Evolutionary conservation across 2,888 invertebrate genomes (phyloP).

Genomic region (Agrochola lota): DNA sequence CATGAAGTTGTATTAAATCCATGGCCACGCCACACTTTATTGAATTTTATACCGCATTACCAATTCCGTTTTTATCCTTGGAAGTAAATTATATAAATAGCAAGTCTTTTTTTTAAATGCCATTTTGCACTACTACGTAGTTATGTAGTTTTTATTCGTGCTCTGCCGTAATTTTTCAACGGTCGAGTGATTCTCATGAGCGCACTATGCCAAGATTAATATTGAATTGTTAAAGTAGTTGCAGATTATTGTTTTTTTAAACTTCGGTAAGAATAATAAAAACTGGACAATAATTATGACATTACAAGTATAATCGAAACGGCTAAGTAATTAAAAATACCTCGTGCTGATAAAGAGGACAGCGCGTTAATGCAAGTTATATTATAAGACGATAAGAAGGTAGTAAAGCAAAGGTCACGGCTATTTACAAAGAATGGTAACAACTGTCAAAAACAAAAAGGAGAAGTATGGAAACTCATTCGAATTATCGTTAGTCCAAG

Average conservation of each 20-base stretch:
- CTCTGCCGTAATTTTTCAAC: slow-evolving; percentile 18
- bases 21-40: neutral
- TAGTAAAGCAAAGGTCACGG: slow-evolving; percentile 51
- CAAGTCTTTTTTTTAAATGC: slow-evolving; percentile 2
- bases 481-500: neutral
- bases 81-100: slow-evolving; percentile 16
- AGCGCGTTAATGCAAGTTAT: slow-evolving; percentile 41
- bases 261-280: neutral
- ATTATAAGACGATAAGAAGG: slow-evolving; percentile 63
- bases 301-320: slow-evolving; percentile 6
- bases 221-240: slow-evolving; percentile 18
- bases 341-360: slow-evolving; percentile 29
- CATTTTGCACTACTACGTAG: slow-evolving; percentile 16
- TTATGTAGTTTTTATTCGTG: slow-evolving; percentile 3
- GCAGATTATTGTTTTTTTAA: no score
- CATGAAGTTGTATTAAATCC: slow-evolving; percentile 5
- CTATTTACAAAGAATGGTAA: slow-evolving; percentile 50
- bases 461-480: neutral
- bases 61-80: slow-evolving; percentile 13
- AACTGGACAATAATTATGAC: slow-evolving; percentile 5
- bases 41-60: slow-evolving; percentile 2
- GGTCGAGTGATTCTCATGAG: slow-evolving; percentile 11
- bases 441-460: slow-evolving; percentile 14
- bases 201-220: neutral
- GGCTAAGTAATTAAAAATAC: slow-evolving; percentile 13